Evolutionary conservation across 1,140 invertebrate species (phyloP).

Genomic region (Macrostomum lignano): DNA sequence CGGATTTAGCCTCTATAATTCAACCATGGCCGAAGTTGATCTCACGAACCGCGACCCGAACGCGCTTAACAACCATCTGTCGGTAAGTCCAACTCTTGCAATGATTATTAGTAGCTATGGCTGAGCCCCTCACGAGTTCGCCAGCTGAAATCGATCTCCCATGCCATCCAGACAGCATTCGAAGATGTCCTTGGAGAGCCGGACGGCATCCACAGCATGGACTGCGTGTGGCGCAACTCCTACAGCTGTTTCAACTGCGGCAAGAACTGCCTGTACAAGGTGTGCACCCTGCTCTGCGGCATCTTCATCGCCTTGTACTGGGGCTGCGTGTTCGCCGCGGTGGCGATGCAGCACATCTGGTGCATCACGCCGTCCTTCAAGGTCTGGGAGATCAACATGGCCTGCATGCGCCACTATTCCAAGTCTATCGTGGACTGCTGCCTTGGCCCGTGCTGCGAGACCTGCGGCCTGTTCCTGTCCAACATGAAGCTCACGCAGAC

Average conservation of each 20-base stretch:
- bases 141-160: too few relatives aligned
- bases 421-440: slow-evolving; percentile 34
- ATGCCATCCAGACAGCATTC: slow-evolving; percentile 28
- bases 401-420: slow-evolving; percentile 33
- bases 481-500: too few relatives aligned
- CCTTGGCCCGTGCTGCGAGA: slow-evolving; percentile 35
- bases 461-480: slow-evolving; percentile 35
- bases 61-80: slow-evolving; percentile 7
- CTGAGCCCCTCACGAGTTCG: too few relatives aligned
- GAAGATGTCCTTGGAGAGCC: slow-evolving; percentile 48
- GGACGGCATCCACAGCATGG: slow-evolving; percentile 38
- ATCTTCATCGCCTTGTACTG: slow-evolving; percentile 38
- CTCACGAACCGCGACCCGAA: slow-evolving; percentile 9
- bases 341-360: slow-evolving; percentile 35
- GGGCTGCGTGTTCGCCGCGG: slow-evolving; percentile 41
- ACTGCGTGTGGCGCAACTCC: slow-evolving; percentile 44
- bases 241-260: slow-evolving; percentile 39
- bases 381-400: slow-evolving; percentile 32
- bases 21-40: slow-evolving; percentile 8
- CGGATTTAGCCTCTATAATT: too few relatives aligned
- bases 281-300: slow-evolving; percentile 37
- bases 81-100: slow-evolving; percentile 6
- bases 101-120: not conserved
- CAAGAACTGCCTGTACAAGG: slow-evolving; percentile 39
- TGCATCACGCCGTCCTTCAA: slow-evolving; percentile 16